A percentile compares a stretch with the other conserved stretches of the same genome.
These are phyloP conservation scores for Cydia amplana DNA, from an alignment of 1,140 invertebrate genomes.

Conservation along the genomic window DNA sequence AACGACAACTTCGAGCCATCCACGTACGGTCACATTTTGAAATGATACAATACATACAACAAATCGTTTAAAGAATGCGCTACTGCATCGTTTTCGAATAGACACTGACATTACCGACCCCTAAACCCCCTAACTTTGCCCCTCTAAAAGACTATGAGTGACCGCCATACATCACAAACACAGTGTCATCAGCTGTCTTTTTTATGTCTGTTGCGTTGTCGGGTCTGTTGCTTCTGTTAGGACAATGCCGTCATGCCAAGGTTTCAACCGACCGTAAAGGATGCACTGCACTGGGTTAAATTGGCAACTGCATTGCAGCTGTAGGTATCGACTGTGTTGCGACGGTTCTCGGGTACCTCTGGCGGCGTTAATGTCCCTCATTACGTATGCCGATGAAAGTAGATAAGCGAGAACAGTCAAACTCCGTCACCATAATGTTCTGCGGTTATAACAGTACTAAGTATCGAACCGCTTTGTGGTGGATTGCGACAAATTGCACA, in stretches of 20 bases:
- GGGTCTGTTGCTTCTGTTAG: background rate
- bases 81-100: too few relatives aligned
- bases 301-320: conserved; percentile 6
- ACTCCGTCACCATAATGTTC: background rate
- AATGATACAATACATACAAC: too few relatives aligned
- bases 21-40: too few relatives aligned
- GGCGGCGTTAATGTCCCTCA: background rate
- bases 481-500: background rate
- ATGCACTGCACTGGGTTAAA: background rate
- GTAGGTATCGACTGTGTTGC: background rate
- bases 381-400: conserved; percentile 22
- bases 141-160: background rate
- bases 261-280: background rate
- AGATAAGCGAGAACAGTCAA: background rate
- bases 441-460: conserved; percentile 12
- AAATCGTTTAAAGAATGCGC: too few relatives aligned
- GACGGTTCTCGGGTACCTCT: background rate
- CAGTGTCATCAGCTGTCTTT: too few relatives aligned
- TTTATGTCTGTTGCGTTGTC: too few relatives aligned
- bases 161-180: background rate
- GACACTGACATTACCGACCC: too few relatives aligned
- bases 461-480: conserved; percentile 23
- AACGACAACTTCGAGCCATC: too few relatives aligned
- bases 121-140: too few relatives aligned
- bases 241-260: background rate